phyloP scores from a whole-genome alignment of 2,797 vertebrate genomes.

The Octomys mimax region DNA sequence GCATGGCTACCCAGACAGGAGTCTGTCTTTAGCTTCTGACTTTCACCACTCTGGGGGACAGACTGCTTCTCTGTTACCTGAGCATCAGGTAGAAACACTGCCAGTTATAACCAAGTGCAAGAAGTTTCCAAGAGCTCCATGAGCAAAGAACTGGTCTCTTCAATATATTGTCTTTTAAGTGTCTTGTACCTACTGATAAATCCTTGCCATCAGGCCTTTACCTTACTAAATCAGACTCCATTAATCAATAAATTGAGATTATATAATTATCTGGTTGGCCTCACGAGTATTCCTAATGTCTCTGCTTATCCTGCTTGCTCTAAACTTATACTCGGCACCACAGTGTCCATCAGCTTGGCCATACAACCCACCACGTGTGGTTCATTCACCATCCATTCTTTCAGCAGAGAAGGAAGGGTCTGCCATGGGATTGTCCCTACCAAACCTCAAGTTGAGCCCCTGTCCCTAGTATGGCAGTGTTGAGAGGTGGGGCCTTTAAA shows the following conservation, averaged over 20 bases:
- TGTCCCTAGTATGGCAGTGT: not conserved
- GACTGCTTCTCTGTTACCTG: not conserved
- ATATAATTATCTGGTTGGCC: not conserved
- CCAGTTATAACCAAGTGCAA: not conserved
- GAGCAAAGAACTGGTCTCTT: not conserved
- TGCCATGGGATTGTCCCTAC: no score
- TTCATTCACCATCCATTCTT: not conserved
- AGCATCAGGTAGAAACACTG: not conserved
- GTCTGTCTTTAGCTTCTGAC: not conserved
- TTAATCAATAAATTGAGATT: not conserved
- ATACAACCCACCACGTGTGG: not conserved
- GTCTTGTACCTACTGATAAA: not conserved
- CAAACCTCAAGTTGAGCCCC: not conserved
- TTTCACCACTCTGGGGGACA: not conserved
- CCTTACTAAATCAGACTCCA: not conserved
- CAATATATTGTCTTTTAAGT: not conserved
- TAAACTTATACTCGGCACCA: not conserved
- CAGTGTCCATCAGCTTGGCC: not conserved
- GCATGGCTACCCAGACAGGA: not conserved
- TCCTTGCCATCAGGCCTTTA: not conserved
- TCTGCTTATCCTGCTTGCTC: not conserved
- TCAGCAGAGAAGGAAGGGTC: not conserved
- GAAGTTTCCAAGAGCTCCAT: not conserved
- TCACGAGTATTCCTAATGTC: not conserved
- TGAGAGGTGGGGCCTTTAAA: not conserved